A percentile compares a stretch with the other conserved stretches of the same genome.
These are phyloP conservation scores for Chaunax sp. DNA, from an alignment of 2,797 vertebrate species.

Conservation along the genomic window DNA sequence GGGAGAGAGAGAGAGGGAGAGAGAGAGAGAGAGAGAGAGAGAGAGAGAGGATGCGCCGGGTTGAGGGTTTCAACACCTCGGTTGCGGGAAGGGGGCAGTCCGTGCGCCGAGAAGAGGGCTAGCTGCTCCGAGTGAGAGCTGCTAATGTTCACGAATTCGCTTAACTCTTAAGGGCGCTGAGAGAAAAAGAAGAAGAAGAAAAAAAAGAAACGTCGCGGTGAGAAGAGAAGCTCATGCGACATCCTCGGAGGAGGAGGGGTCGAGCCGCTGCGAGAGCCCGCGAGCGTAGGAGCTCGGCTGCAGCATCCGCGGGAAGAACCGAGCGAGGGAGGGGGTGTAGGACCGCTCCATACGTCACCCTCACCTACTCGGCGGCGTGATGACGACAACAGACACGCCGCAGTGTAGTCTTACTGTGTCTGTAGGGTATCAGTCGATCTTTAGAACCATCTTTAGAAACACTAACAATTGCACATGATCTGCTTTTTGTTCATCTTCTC, in stretches of 20 bases:
- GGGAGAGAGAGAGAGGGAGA: constrained; percentile 29
- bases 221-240: constrained; percentile 74
- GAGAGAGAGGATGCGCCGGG: constrained; percentile 53
- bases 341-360: constrained; percentile 54
- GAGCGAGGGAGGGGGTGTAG: constrained; percentile 45
- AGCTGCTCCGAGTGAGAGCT: constrained; percentile 21
- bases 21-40: constrained; percentile 27
- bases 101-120: constrained; percentile 19
- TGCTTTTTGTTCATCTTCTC: no score
- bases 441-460: neutral
- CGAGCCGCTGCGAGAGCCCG: constrained; percentile 67
- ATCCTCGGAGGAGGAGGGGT: constrained; percentile 65
- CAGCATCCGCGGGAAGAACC: constrained; percentile 81
- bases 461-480: no score
- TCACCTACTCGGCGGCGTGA: constrained; percentile 52
- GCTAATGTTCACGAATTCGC: constrained; percentile 40
- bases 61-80: constrained; percentile 69
- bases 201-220: constrained; percentile 51
- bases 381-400: constrained; percentile 64
- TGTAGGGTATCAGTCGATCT: constrained; percentile 7
- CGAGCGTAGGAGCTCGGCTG: constrained; percentile 79
- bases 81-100: constrained; percentile 25
- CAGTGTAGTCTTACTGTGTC: constrained; percentile 14
- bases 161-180: constrained; percentile 31
- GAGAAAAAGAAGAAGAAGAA: constrained; percentile 36